phyloP scores from a whole-genome alignment of 1,140 invertebrate genomes.

The Heliothis subflexa region DNA sequence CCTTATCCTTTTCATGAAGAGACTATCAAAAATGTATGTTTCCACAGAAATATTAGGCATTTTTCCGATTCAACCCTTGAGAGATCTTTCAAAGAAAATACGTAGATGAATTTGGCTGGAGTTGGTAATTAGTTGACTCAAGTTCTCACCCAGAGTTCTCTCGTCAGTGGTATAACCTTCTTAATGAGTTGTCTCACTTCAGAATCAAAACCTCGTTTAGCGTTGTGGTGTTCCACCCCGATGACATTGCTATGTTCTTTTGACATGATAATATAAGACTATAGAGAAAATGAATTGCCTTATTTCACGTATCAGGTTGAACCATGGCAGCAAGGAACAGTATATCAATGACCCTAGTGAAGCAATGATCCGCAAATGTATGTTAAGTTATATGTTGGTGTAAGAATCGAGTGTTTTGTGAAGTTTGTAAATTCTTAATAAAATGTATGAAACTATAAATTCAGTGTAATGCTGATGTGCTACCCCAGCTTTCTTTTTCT shows the following conservation, averaged over 20 bases:
- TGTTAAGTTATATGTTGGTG: too few species aligned
- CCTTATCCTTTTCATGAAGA: constrained; percentile 93
- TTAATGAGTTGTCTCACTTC: constrained; percentile 94
- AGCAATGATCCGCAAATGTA: too few species aligned
- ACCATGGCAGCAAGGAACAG: constrained; percentile 98
- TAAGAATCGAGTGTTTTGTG: too few species aligned
- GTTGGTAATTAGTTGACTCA: constrained; percentile 95
- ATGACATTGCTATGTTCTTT: constrained; percentile 89
- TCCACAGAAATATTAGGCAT: constrained; percentile 96
- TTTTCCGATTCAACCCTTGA: constrained; percentile 95
- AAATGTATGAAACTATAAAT: too few species aligned
- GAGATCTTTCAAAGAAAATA: constrained; percentile 97
- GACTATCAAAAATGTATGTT: constrained; percentile 96
- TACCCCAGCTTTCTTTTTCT: too few species aligned
- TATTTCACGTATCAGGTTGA: constrained; percentile 89
- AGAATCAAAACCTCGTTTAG: constrained; percentile 94
- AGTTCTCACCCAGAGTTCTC: constrained; percentile 95
- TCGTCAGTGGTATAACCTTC: constrained; percentile 94
- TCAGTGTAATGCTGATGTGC: too few species aligned
- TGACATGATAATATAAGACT: not conserved
- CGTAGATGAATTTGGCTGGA: constrained; percentile 98
- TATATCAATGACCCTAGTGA: constrained; percentile 96
- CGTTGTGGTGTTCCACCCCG: constrained; percentile 96
- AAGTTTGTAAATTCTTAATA: too few species aligned
- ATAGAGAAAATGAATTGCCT: not conserved